These are phyloP conservation scores for Xyrichtys novacula DNA, from an alignment of 2,797 vertebrate genomes.

Conservation along the genomic window DNA sequence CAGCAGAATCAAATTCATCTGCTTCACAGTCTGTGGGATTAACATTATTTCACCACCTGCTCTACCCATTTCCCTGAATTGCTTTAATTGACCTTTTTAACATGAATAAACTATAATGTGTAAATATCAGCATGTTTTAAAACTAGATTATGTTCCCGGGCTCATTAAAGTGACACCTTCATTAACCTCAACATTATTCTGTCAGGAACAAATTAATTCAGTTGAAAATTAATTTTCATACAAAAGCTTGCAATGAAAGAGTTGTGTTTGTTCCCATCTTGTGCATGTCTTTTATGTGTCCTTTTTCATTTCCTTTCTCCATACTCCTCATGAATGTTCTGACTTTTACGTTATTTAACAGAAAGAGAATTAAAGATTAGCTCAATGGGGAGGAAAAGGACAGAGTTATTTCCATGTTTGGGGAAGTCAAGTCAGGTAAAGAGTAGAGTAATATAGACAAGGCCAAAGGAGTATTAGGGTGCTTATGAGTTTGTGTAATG, in stretches of 20 bases:
- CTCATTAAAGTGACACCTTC: constrained; percentile 35
- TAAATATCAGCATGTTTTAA: constrained; percentile 54
- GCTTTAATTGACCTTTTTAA: constrained; percentile 46
- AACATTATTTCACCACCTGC: constrained; percentile 51
- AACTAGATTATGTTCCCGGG: constrained; percentile 6
- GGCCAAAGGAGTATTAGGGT: neutral
- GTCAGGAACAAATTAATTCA: constrained; percentile 18
- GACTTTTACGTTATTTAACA: constrained; percentile 4
- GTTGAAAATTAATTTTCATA: constrained; percentile 12
- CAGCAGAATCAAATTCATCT: constrained; percentile 53
- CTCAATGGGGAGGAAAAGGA: constrained; percentile 4
- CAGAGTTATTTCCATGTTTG: constrained; percentile 1
- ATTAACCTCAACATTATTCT: constrained; percentile 57
- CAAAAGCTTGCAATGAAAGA: constrained; percentile 37
- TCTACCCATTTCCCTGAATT: constrained; percentile 31
- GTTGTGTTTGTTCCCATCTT: neutral
- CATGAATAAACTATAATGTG: constrained; percentile 48
- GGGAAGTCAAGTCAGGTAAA: neutral
- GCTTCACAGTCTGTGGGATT: constrained; percentile 45
- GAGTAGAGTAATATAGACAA: neutral
- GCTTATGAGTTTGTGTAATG: neutral
- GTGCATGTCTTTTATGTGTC: neutral
- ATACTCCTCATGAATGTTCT: neutral
- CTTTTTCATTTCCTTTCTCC: constrained; percentile 1
- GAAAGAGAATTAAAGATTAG: constrained; percentile 8